Evolutionary conservation across 1,140 invertebrate genomes (phyloP).

Genomic region (Melanaphis sacchari): DNA sequence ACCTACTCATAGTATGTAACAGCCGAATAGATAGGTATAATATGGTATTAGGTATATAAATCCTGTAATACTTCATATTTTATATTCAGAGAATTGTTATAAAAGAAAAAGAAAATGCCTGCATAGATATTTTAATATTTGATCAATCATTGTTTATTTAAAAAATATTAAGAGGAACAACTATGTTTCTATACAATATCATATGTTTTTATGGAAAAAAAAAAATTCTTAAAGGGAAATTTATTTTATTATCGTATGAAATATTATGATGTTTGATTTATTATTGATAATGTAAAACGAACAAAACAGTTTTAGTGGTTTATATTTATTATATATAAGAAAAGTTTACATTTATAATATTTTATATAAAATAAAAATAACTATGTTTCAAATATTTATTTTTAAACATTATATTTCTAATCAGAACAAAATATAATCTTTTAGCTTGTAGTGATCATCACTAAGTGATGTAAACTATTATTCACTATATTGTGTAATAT

Average conservation of each 20-base stretch:
- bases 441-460: not conserved
- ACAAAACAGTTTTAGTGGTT: not conserved
- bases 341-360: not conserved
- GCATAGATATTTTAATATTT: not conserved
- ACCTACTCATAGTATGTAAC: not conserved
- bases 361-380: not conserved
- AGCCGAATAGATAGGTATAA: not conserved
- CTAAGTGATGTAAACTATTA: too few species aligned
- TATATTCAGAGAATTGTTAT: not conserved
- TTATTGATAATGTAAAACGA: not conserved
- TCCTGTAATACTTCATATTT: not conserved
- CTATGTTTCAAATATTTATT: not conserved
- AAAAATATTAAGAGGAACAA: not conserved
- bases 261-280: constrained; percentile 7
- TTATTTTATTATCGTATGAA: not conserved
- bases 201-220: not conserved
- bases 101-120: not conserved
- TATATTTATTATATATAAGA: not conserved
- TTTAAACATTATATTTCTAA: not conserved
- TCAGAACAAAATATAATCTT: not conserved
- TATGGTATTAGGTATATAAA: not conserved
- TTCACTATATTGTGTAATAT: not conserved
- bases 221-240: not conserved
- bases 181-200: not conserved
- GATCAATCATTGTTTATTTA: not conserved